A percentile compares a stretch with the other conserved stretches of the same genome.
Conservation (phyloP, 1,140 invertebrate species). For the Temnothorax nylanderi region DNA sequence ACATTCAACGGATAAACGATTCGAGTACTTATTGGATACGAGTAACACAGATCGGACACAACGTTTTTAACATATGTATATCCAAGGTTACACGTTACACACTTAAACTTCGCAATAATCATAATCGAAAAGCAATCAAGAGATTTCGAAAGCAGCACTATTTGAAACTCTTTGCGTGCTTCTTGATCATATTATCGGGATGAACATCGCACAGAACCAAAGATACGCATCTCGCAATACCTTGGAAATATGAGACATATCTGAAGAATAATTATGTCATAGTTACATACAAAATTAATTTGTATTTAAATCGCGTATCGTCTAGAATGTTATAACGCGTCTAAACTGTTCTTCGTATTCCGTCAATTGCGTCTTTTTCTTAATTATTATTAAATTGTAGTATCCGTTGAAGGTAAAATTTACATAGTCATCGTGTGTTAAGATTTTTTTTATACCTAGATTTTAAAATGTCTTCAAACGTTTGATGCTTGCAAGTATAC, state of each 20-base stretch:
- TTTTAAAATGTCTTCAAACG: not conserved
- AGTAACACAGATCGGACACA: conserved; percentile 60
- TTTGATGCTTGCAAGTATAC: conserved; percentile 34
- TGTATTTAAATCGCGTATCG: conserved; percentile 16
- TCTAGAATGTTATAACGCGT: not conserved
- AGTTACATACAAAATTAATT: conserved; percentile 43
- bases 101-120: conserved; percentile 24
- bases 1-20: conserved; percentile 67
- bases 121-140: conserved; percentile 21
- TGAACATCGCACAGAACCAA: conserved; percentile 26
- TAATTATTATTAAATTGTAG: conserved; percentile 11
- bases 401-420: conserved; percentile 44
- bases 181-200: not conserved
- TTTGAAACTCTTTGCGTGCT: not conserved
- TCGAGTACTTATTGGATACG: conserved; percentile 57
- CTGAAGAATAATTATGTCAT: not conserved
- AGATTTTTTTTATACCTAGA: not conserved
- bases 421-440: conserved; percentile 8
- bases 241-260: conserved; percentile 15
- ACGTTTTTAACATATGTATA: not conserved
- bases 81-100: conserved; percentile 36
- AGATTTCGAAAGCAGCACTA: not conserved
- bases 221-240: not conserved
- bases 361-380: not conserved
- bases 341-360: not conserved